A percentile compares a stretch with the other conserved stretches of the same genome.
Evolutionary conservation across 2,797 vertebrate species (phyloP).

Genomic region (Onychomys arenicola): DNA sequence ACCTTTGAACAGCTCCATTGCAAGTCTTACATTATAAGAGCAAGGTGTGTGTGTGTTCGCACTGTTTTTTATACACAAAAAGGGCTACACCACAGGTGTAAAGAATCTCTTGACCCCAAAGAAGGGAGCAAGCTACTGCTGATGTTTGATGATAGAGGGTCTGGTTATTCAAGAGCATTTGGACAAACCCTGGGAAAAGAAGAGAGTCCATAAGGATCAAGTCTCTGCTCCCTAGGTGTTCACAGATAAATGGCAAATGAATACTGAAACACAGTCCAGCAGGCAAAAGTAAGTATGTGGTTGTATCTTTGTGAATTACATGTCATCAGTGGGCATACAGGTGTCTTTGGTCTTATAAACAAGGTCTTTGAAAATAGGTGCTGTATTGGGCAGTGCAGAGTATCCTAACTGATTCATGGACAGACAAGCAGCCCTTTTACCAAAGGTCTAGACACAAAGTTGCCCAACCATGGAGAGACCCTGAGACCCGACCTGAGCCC

Average conservation of each 20-base stretch:
- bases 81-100: background rate
- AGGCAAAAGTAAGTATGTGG: background rate
- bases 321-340: background rate
- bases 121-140: background rate
- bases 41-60: background rate
- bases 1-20: background rate
- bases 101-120: background rate
- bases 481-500: background rate
- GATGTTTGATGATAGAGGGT: background rate
- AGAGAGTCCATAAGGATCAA: background rate
- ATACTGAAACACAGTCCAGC: background rate
- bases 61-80: background rate
- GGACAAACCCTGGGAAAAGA: background rate
- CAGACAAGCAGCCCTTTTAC: background rate
- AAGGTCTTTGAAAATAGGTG: background rate
- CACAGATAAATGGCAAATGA: background rate
- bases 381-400: rapidly evolving
- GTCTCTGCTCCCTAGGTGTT: background rate
- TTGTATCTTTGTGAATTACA: background rate
- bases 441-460: background rate
- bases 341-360: background rate
- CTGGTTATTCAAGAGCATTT: background rate
- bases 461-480: background rate
- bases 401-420: background rate
- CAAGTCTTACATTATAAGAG: background rate